Evolutionary conservation across 2,113 vertebrate species (phyloP), one percentile per base, ranked within the genome.

Genomic region (Pseudopodoces humilis): DNA sequence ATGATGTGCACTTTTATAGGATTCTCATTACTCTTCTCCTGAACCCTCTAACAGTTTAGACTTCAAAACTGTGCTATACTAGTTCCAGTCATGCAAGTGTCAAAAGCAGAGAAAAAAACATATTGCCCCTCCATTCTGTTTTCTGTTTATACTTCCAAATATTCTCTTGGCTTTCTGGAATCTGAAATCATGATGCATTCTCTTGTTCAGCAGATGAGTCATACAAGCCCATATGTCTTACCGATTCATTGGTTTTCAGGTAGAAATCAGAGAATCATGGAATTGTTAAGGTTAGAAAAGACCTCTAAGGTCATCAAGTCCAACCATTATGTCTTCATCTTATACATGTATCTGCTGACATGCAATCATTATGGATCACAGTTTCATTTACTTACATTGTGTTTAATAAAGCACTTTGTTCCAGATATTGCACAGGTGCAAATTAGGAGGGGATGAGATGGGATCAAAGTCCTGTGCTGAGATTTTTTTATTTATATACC

Each of bases 221-320:
- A 77, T 11, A 68, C 1, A 3, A 82, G 56, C 11, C 5, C 8
- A 72, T 47, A 30, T 8, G 27, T 39, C 64, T 68, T 74, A 49
- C 13, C 53, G 39, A 64, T 23, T 58, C 27, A 43, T 16, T 56
- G 15, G 47, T 82, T 72, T 71, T 30, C 47, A 58, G 37, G 43
- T 16, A 21, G 33, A 85, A 76, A 60, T 88, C 27, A 39, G 46
- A 53, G 37, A 77, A 17, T 50, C 37, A 22, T 7, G 12, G 37
- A 44, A 60, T 44, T 60, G 6, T 28, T 69, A 33, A 37, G 31
- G 9, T 23, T 77, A 50, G 63, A 60, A 60, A 60, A 60, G 6
- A 22, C 4, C 9, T 60, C 33, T 22, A 44, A 60, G 2, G 23
- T 68, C 22, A 43, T 6, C 0, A 1, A 60, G 46, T 69, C 15